phyloP scores from a whole-genome alignment of 2,113 vertebrate genomes.

The Meles meles region DNA sequence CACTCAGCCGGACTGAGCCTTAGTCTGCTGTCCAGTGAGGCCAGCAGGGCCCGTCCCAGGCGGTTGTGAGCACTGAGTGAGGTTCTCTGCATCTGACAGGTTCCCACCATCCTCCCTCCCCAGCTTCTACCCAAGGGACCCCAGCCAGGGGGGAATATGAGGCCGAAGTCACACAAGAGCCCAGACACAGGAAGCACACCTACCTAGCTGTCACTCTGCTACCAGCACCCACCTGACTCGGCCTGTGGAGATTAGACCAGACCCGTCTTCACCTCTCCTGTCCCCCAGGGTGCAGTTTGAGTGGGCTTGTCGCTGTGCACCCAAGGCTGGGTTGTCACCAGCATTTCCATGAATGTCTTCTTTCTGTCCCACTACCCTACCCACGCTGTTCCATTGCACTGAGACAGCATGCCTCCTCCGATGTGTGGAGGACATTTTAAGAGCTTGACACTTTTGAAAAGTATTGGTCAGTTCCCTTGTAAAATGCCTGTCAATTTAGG shows the following conservation, averaged over 20 bases:
- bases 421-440: background rate
- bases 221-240: background rate
- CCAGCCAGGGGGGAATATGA: background rate
- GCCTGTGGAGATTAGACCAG: background rate
- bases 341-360: background rate
- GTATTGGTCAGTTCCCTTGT: background rate
- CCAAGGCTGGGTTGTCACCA: background rate
- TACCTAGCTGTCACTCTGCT: background rate
- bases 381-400: too few species aligned
- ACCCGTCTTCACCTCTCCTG: background rate
- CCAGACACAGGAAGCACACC: background rate
- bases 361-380: background rate
- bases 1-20: background rate
- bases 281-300: background rate
- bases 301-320: background rate
- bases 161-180: background rate
- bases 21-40: background rate
- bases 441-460: background rate
- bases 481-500: background rate
- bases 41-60: background rate
- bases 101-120: background rate
- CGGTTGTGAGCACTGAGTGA: background rate
- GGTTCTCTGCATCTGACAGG: background rate
- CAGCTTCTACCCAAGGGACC: background rate
- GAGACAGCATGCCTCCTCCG: background rate